Conservation (phyloP, 2,113 vertebrate genomes). For the Pangasianodon hypophthalmus region DNA sequence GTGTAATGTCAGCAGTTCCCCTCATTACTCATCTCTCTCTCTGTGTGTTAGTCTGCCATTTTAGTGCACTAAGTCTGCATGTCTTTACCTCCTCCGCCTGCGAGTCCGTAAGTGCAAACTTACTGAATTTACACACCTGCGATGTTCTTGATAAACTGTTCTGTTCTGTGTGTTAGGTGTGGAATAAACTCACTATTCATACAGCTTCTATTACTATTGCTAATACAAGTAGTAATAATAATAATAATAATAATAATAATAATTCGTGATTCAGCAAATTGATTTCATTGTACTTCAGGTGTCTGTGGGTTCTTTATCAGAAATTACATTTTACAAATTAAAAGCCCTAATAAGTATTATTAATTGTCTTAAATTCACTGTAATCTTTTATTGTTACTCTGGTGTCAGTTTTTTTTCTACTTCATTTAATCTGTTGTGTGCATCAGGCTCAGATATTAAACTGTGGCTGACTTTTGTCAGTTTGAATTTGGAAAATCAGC, state of each 20-base stretch:
- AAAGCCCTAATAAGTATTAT: background rate
- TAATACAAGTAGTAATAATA: background rate
- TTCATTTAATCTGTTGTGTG: background rate
- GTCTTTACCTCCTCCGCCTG: background rate
- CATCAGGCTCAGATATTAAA: background rate
- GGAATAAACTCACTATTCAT: background rate
- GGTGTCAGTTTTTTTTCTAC: background rate
- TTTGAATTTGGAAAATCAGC: too few relatives aligned
- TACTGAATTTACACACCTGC: background rate
- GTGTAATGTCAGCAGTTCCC: background rate
- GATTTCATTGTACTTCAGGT: background rate
- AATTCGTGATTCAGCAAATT: background rate
- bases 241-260: background rate
- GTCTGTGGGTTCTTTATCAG: background rate
- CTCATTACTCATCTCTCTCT: slow-evolving; percentile 9
- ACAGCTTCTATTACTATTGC: background rate
- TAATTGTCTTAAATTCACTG: background rate
- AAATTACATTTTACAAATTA: background rate
- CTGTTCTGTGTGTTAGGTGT: background rate
- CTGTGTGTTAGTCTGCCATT: slow-evolving; percentile 8
- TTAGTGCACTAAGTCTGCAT: slow-evolving; percentile 24
- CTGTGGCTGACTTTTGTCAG: background rate
- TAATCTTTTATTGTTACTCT: background rate
- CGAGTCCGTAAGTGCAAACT: slow-evolving; percentile 21
- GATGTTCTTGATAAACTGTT: background rate